A percentile compares a stretch with the other conserved stretches of the same genome.
phyloP scores from a whole-genome alignment of 2,888 invertebrate species.

The Caenorhabditis auriculariae region DNA sequence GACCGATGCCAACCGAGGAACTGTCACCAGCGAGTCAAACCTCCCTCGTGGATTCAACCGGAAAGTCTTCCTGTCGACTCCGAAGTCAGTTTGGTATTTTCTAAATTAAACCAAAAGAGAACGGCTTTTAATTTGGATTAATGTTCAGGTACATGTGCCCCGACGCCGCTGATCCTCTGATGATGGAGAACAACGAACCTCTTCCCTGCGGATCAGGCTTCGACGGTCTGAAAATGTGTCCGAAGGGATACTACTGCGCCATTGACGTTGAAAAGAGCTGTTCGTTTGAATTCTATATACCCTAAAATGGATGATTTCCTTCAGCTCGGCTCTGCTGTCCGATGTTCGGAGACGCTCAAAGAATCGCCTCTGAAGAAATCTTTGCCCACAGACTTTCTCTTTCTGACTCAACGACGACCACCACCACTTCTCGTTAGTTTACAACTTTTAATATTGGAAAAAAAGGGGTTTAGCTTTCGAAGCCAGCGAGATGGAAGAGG shows the following conservation, averaged over 20 bases:
- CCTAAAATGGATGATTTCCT: neutral
- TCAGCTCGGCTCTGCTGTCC: constrained; percentile 57
- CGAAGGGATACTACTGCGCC: constrained; percentile 61
- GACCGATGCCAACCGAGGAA: constrained; percentile 18
- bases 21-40: constrained; percentile 28
- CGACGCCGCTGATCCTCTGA: constrained; percentile 49
- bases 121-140: too few relatives aligned
- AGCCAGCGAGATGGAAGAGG: constrained; percentile 22
- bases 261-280: constrained; percentile 50
- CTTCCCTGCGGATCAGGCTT: constrained; percentile 60
- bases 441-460: too few relatives aligned
- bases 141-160: constrained; percentile 41
- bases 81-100: constrained; percentile 7
- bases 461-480: constrained; percentile 1
- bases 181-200: constrained; percentile 34
- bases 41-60: constrained; percentile 40
- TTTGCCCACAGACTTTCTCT: constrained; percentile 30
- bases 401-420: neutral
- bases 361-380: constrained; percentile 52
- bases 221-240: constrained; percentile 62
- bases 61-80: constrained; percentile 37
- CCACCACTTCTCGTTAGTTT: constrained; percentile 3
- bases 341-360: constrained; percentile 43
- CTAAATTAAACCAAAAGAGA: neutral
- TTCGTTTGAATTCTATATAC: constrained; percentile 5